Base-by-base conservation (phyloP, 2,113 vertebrate species). In the Myrmecophaga tridactyla region DNA sequence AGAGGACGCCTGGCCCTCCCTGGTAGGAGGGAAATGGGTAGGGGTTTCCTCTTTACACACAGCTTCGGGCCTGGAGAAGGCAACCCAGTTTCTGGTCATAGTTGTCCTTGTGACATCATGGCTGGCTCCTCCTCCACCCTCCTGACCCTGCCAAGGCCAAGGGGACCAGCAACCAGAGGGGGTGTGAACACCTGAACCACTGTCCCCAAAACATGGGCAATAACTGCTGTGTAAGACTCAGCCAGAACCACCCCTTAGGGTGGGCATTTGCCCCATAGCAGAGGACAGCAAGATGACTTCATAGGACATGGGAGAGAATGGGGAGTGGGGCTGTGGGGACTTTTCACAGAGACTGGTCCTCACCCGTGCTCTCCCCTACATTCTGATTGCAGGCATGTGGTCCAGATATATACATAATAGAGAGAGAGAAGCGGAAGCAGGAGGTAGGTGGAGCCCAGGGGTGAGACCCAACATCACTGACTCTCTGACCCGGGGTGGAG, bases 51-150 rank as follows among this genome's bases (percentile, higher is more conserved):
- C 69, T 34, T 51, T 15, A 41, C 20, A 27, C 41, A 67, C 53
- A 63, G 39, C 48, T 41, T 11, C 48, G 60, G 92, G 39, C 46
- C 81, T 63, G 48, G n/a, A 78, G 63, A 72, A 78, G 81, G 34
- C 29, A 60, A 13, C 2, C 56, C 36, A 58, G 82, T 17, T 69
- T 29, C 23, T 76, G 76, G 85, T 96, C 96, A 97, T 10, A 96
- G 62, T 39, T 67, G 73, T 83, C 72, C 62, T 96, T 97, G 85
- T 97, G 95, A 97, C 77, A 81, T 97, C 95, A 94, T 43, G 67
- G 51, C 25, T 51, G 6, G 17, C 39, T 53, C 62, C 17, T 78
- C 39, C 23, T 83, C 39, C 4, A 67, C 15, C 77, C 46, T 27
- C 29, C 25, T 25, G 75, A 10, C 27, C 29, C 36, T 83, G 48